phyloP scores from a whole-genome alignment of 2,797 vertebrate genomes.

The Monodelphis domestica region DNA sequence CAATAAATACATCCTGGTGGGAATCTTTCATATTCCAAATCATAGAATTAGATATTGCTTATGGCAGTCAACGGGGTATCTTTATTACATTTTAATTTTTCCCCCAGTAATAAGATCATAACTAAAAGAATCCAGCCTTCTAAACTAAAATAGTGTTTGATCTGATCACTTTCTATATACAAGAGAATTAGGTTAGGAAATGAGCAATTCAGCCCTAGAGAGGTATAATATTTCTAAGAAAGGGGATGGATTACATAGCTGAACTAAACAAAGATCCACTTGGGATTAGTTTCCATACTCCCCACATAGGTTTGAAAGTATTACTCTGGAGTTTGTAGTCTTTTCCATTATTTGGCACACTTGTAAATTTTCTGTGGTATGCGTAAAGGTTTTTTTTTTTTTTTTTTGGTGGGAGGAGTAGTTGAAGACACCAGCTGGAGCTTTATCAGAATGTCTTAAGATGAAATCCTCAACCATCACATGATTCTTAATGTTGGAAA shows the following conservation, averaged over 20 bases:
- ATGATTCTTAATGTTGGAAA: not conserved
- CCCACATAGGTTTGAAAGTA: slow-evolving; percentile 36
- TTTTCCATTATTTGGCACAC: not conserved
- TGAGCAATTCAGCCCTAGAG: slow-evolving; percentile 28
- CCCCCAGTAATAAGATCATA: slow-evolving; percentile 44
- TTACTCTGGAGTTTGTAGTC: slow-evolving; percentile 11
- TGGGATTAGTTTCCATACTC: slow-evolving; percentile 33
- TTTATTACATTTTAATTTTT: slow-evolving; percentile 48
- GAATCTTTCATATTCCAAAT: slow-evolving; percentile 42
- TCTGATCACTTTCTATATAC: slow-evolving; percentile 40
- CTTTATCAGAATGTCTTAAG: not conserved
- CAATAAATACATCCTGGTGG: slow-evolving; percentile 42
- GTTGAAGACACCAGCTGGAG: slow-evolving; percentile 20
- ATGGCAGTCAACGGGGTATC: slow-evolving; percentile 44
- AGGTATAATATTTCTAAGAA: slow-evolving; percentile 52
- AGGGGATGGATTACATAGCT: slow-evolving; percentile 11
- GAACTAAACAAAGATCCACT: slow-evolving; percentile 50
- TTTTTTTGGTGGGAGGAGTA: not conserved
- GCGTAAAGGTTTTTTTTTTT: slow-evolving; percentile 37
- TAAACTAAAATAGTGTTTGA: not conserved
- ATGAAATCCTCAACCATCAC: slow-evolving; percentile 6
- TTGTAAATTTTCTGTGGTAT: slow-evolving; percentile 31
- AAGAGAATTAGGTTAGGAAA: slow-evolving; percentile 56
- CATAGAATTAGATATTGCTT: slow-evolving; percentile 48
- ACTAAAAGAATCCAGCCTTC: slow-evolving; percentile 35